Percentiles rank a stretch among this genome's conserved stretches.
These are phyloP conservation scores for Rattus rattus DNA, from an alignment of 2,113 vertebrate genomes.

Conservation along the genomic window DNA sequence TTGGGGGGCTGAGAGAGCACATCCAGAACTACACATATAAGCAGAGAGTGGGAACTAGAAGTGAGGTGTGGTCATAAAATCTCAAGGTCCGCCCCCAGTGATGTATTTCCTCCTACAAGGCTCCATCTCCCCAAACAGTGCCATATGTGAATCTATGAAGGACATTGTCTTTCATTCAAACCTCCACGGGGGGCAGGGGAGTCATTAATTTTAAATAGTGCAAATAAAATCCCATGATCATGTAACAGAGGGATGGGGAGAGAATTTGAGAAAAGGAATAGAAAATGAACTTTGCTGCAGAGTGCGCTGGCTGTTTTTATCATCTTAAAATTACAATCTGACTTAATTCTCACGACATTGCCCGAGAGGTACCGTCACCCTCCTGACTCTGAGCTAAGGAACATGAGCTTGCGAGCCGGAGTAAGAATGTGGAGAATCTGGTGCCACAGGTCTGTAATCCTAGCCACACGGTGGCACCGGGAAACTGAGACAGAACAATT, in stretches of 20 bases:
- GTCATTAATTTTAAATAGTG: not conserved
- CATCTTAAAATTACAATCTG: not conserved
- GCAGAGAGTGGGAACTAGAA: not conserved
- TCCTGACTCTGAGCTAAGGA: not conserved
- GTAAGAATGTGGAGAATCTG: not conserved
- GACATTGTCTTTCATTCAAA: not conserved
- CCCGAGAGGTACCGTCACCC: not conserved
- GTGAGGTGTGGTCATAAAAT: too few species aligned
- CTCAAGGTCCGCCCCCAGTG: not conserved
- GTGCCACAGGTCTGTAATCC: not conserved
- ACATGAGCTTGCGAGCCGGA: not conserved
- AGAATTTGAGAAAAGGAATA: not conserved
- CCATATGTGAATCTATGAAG: not conserved
- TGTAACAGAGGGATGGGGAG: not conserved
- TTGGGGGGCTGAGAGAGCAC: not conserved
- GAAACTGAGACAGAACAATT: not conserved
- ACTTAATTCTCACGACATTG: not conserved
- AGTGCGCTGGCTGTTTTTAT: not conserved
- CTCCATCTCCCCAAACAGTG: not conserved
- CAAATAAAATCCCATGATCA: slow-evolving; percentile 33
- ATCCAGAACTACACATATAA: not conserved
- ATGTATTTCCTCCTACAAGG: not conserved
- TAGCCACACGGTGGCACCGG: not conserved
- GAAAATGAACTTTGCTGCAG: slow-evolving; percentile 20
- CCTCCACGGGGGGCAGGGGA: not conserved